Conservation (phyloP, 2,888 invertebrate genomes). For the Conistra vaccinii region DNA sequence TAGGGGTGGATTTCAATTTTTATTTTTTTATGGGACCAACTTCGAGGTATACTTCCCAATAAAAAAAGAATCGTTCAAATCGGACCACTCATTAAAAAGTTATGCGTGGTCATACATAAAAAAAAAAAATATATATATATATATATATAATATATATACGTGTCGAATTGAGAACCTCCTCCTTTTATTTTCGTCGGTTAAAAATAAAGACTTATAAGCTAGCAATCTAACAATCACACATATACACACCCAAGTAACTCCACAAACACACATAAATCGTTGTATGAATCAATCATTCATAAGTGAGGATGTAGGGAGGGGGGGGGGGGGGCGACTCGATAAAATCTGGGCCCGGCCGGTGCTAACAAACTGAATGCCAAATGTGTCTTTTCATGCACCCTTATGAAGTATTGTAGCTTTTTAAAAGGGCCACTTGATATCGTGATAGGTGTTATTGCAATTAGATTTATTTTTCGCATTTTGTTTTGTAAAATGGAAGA, state of each 20-base stretch:
- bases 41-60: no score
- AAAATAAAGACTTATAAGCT: not conserved
- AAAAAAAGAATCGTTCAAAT: no score
- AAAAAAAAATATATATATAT: no score
- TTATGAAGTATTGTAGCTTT: slow-evolving; percentile 20
- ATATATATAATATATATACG: no score
- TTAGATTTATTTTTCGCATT: not conserved
- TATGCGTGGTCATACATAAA: no score
- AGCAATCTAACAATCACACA: not conserved
- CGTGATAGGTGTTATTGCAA: not conserved
- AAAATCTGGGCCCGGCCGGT: slow-evolving; percentile 50
- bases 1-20: no score
- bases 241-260: not conserved
- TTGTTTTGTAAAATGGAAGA: not conserved
- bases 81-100: no score
- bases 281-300: slow-evolving; percentile 64
- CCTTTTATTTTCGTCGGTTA: no score
- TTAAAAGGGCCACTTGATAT: slow-evolving; percentile 18
- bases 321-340: slow-evolving; percentile 28
- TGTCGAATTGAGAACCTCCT: no score
- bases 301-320: slow-evolving; percentile 15
- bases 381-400: slow-evolving; percentile 55
- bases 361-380: slow-evolving; percentile 53
- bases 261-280: slow-evolving; percentile 28
- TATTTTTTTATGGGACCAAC: no score